Conservation (phyloP, 53 echinoderm and acorn worm genomes). For the Henricia sp. region DNA sequence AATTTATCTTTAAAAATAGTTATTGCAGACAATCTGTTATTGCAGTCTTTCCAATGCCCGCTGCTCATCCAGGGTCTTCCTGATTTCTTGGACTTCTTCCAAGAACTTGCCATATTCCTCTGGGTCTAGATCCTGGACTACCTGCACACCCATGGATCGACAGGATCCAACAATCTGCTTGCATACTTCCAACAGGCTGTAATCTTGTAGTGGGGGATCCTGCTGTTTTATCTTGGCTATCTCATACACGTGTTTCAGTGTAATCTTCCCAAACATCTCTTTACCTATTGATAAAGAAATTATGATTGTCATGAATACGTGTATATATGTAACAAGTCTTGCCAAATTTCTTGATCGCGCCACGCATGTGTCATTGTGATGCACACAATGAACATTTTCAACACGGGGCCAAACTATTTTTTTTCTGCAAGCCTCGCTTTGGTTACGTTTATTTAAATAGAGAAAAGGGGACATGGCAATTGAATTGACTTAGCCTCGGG, state of each 20-base stretch:
- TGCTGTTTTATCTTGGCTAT: constrained; percentile 93
- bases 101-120: constrained; percentile 25
- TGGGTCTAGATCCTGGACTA: constrained; percentile 49
- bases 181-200: constrained; percentile 77
- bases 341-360: not conserved
- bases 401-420: no score
- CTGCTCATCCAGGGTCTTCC: constrained; percentile 39
- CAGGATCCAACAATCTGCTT: constrained; percentile 81
- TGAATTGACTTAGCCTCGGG: not conserved
- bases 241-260: constrained; percentile 93
- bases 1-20: not conserved
- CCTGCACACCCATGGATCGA: constrained; percentile 81
- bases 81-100: constrained; percentile 20
- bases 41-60: constrained; percentile 29
- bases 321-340: no score
- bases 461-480: not conserved
- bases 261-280: constrained; percentile 77
- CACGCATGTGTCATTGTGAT: no score
- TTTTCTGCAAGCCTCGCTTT: no score
- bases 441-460: no score
- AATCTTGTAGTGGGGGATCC: constrained; percentile 68
- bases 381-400: no score
- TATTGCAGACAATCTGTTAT: not conserved
- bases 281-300: constrained; percentile 67
- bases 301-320: no score